These are phyloP conservation scores for Ceratosolen solmsi DNA, from an alignment of 1,140 invertebrate species.

Conservation along the genomic window DNA sequence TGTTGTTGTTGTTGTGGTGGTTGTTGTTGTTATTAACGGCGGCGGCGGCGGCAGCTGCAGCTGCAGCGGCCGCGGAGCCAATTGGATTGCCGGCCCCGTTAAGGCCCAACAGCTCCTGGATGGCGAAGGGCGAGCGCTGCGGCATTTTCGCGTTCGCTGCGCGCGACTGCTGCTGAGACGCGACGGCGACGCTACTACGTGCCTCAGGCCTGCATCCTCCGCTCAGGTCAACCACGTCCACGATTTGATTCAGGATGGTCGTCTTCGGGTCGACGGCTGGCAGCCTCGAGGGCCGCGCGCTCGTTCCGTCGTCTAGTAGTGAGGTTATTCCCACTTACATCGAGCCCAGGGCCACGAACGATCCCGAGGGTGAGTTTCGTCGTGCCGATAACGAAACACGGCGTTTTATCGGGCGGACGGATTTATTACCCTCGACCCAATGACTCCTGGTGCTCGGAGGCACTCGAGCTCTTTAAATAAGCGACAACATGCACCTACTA, in stretches of 20 bases:
- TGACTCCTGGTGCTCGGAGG: too few relatives aligned
- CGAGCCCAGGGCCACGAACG: not conserved
- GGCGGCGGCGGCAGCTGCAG: not conserved
- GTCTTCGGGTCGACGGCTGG: constrained; percentile 11
- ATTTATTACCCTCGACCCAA: too few relatives aligned
- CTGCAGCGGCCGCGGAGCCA: constrained; percentile 51
- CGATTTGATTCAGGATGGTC: constrained; percentile 50
- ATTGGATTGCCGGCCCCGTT: constrained; percentile 66
- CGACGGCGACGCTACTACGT: constrained; percentile 46
- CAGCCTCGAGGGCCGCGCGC: not conserved
- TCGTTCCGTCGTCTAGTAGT: not conserved
- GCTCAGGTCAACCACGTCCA: constrained; percentile 51
- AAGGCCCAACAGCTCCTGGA: constrained; percentile 90
- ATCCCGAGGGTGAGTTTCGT: not conserved
- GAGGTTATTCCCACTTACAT: not conserved
- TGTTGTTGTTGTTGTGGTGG: constrained; percentile 43
- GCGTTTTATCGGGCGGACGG: not conserved
- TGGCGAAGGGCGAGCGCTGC: constrained; percentile 91
- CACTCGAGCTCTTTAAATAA: too few relatives aligned
- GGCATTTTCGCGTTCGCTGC: constrained; percentile 75
- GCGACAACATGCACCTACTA: too few relatives aligned
- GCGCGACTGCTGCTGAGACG: constrained; percentile 45
- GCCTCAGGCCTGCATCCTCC: constrained; percentile 52
- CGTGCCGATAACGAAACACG: not conserved
- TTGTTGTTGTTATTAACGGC: constrained; percentile 53